phyloP scores from a whole-genome alignment of 1,140 invertebrate species.

The Pseudoatta argentina region DNA sequence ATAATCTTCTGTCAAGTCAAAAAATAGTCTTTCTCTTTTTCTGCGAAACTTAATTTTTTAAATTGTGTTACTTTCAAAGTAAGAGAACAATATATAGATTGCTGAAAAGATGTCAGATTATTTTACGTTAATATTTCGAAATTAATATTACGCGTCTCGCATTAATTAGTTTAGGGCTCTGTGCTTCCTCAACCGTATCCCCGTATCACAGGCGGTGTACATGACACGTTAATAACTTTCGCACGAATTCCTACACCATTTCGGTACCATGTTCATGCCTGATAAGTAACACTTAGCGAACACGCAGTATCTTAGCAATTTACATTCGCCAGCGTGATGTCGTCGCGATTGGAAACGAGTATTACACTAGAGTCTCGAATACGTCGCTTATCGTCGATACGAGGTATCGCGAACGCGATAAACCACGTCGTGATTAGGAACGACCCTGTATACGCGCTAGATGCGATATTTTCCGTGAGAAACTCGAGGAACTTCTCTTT shows the following conservation, averaged over 20 bases:
- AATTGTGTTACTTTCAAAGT: too few species aligned
- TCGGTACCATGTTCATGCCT: background rate
- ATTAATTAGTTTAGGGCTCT: constrained; percentile 10
- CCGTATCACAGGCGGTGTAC: constrained; percentile 5
- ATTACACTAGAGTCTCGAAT: background rate
- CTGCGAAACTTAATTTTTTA: too few species aligned
- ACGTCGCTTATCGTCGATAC: constrained; percentile 29
- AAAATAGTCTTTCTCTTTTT: too few species aligned
- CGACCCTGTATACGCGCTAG: background rate
- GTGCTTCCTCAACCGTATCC: constrained; percentile 15
- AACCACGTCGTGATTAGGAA: constrained; percentile 28
- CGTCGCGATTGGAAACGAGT: constrained; percentile 32
- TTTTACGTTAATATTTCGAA: background rate
- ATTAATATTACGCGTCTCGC: constrained; percentile 27
- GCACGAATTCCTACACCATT: constrained; percentile 24
- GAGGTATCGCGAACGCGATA: constrained; percentile 39
- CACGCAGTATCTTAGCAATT: constrained; percentile 28
- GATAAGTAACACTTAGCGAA: constrained; percentile 23
- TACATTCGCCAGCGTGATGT: constrained; percentile 8
- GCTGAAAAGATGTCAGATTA: background rate
- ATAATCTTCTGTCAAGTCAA: too few species aligned
- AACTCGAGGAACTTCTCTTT: background rate
- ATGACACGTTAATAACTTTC: constrained; percentile 22
- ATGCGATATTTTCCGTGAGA: constrained; percentile 14
- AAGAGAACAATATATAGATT: too few species aligned